Conservation (phyloP, 2,888 invertebrate species). For the Mylabris sibirica region DNA sequence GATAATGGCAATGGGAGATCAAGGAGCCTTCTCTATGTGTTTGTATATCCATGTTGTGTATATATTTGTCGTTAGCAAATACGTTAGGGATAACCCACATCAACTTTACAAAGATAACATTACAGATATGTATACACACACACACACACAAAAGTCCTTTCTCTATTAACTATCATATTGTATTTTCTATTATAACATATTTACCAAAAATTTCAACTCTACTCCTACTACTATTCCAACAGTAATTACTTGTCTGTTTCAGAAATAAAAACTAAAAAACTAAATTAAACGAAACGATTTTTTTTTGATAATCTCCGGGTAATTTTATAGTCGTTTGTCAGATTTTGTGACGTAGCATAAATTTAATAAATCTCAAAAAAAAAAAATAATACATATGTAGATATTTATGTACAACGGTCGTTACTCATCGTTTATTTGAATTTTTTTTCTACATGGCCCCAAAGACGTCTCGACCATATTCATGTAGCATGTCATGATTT, state of each 20-base stretch:
- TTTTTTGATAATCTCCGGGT: too few relatives aligned
- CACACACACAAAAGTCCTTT: not conserved
- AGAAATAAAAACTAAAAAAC: too few relatives aligned
- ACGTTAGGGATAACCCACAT: constrained; percentile 31
- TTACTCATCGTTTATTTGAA: constrained; percentile 6
- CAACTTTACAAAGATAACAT: constrained; percentile 29
- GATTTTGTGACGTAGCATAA: not conserved
- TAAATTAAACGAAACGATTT: too few relatives aligned
- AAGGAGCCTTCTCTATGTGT: constrained; percentile 15
- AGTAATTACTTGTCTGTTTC: not conserved
- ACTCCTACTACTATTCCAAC: not conserved
- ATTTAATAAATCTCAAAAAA: not conserved
- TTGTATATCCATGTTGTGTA: constrained; percentile 18
- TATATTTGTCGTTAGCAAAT: constrained; percentile 32
- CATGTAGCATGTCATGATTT: constrained; percentile 32
- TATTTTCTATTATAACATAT: not conserved
- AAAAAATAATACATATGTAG: not conserved
- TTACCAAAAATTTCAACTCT: not conserved
- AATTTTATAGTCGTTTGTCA: not conserved
- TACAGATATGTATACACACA: not conserved
- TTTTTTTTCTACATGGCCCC: not conserved
- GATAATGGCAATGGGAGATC: constrained; percentile 25
- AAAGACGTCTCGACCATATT: not conserved
- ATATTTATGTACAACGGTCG: not conserved
- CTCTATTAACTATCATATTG: not conserved